phyloP scores from a whole-genome alignment of 2,113 vertebrate species.

The Muscicapa adusta region DNA sequence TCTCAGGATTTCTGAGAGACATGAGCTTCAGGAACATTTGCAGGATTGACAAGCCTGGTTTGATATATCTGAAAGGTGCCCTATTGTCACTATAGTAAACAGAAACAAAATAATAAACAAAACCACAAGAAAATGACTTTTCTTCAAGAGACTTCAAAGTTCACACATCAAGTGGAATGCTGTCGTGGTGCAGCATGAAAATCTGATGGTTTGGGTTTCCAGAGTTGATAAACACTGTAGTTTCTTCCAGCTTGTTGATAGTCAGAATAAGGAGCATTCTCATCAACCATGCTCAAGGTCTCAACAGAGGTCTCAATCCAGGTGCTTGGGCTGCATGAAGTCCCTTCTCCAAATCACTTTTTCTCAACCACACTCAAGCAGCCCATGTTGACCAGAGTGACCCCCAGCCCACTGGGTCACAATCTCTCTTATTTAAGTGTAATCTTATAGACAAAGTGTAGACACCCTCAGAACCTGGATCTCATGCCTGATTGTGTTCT shows the following conservation, averaged over 20 bases:
- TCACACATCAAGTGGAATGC: not conserved
- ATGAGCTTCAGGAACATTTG: not conserved
- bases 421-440: not conserved
- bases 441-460: not conserved
- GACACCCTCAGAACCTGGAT: not conserved
- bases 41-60: not conserved
- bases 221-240: not conserved
- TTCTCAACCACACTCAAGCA: not conserved
- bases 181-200: not conserved
- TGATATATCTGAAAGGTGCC: not conserved
- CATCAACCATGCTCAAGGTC: fast-evolving
- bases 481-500: not conserved
- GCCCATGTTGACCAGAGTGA: not conserved
- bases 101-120: not conserved
- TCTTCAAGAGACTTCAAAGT: not conserved
- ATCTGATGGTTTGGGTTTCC: not conserved
- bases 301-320: not conserved
- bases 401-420: too few relatives aligned
- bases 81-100: not conserved
- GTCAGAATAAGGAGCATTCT: not conserved
- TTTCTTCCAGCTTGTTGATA: not conserved
- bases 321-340: not conserved
- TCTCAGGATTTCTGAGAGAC: not conserved
- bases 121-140: not conserved
- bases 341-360: not conserved